phyloP scores from a whole-genome alignment of 2,797 vertebrate species.

The Eulemur coronatus region DNA sequence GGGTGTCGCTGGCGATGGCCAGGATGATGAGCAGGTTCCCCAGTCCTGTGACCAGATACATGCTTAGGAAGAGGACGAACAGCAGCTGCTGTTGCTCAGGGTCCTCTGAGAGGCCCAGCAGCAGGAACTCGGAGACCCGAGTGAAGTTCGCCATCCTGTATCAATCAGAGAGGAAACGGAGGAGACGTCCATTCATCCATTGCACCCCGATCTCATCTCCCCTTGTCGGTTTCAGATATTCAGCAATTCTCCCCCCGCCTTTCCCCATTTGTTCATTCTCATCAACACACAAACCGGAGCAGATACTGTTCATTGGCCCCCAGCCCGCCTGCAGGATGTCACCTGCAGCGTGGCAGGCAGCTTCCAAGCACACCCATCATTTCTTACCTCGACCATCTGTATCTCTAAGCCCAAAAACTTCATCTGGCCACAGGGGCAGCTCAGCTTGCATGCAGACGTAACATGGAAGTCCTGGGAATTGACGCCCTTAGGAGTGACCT shows the following conservation, averaged over 20 bases:
- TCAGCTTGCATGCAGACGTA: fast-evolving
- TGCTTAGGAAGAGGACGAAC: not conserved
- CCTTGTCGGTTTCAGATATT: not conserved
- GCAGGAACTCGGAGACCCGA: not conserved
- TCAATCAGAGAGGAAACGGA: not conserved
- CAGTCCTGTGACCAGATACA: not conserved
- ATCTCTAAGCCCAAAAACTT: not conserved
- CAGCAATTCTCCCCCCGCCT: not conserved
- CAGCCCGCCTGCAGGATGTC: not conserved
- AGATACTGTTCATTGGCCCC: not conserved
- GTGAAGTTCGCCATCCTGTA: not conserved
- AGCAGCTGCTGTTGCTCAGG: not conserved
- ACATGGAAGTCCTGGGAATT: not conserved
- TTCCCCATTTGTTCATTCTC: not conserved
- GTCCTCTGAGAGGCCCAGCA: not conserved
- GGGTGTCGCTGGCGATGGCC: not conserved
- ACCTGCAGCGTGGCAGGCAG: not conserved
- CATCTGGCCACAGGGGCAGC: too few species aligned
- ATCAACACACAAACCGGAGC: not conserved
- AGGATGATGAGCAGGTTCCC: constrained; percentile 28
- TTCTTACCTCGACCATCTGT: not conserved
- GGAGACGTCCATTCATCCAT: not conserved
- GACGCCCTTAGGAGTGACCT: not conserved
- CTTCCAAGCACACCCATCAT: not conserved
- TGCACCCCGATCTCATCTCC: too few species aligned